These are phyloP conservation scores for Acrocera orbiculus DNA, from an alignment of 2,888 invertebrate species.

Conservation along the genomic window DNA sequence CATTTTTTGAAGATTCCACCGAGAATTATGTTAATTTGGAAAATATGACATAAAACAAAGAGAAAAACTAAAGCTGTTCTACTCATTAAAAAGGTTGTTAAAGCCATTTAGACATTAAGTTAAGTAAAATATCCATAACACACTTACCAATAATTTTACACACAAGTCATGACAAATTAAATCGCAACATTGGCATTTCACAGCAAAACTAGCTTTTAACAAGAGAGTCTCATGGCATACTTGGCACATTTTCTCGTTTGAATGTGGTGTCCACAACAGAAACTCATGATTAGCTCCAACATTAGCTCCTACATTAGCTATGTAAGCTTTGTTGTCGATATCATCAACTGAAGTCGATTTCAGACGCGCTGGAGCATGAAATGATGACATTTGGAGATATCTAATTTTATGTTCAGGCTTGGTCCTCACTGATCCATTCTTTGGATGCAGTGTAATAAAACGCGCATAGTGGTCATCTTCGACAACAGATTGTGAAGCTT, in stretches of 20 bases:
- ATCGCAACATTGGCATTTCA: constrained; percentile 14
- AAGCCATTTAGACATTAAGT: too few species aligned
- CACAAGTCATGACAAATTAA: constrained; percentile 14
- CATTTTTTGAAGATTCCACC: too few species aligned
- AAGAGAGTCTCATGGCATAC: constrained; percentile 13
- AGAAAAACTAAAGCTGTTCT: too few species aligned
- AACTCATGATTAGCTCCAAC: too few species aligned
- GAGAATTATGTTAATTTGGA: too few species aligned
- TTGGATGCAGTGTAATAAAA: constrained; percentile 13
- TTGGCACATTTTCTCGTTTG: constrained; percentile 14
- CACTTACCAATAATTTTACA: constrained; percentile 14
- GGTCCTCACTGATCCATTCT: constrained; percentile 8
- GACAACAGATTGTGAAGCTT: background rate
- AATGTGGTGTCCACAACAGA: constrained; percentile 11
- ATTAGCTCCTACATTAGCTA: too few species aligned
- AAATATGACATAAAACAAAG: too few species aligned
- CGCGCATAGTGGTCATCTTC: constrained; percentile 9
- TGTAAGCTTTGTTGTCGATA: too few species aligned
- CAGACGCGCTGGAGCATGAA: too few species aligned
- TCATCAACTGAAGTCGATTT: too few species aligned
- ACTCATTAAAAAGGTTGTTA: too few species aligned
- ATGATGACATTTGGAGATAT: too few species aligned
- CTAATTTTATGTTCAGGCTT: constrained; percentile 4
- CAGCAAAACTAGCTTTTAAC: constrained; percentile 9
- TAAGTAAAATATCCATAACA: constrained; percentile 2